Evolutionary conservation across 92 coral and sea anemone species (phyloP).

Genomic region (Zoanthus sansibaricus): DNA sequence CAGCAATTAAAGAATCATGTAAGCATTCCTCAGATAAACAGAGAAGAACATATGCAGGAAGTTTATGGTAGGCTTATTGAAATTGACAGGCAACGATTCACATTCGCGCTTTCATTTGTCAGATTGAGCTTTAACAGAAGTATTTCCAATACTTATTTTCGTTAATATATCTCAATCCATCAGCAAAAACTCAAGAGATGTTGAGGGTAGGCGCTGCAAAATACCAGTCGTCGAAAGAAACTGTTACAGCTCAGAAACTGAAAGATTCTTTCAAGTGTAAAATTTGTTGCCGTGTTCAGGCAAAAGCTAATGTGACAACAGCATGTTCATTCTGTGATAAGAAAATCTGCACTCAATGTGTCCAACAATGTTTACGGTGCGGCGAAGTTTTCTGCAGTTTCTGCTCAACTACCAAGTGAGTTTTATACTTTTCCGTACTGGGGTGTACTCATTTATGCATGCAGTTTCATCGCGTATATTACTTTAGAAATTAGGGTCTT

Average conservation of each 20-base stretch:
- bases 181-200: slow-evolving; percentile 85
- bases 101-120: background rate
- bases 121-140: background rate
- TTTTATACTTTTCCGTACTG: background rate
- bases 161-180: background rate
- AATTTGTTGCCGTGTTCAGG: slow-evolving; percentile 59
- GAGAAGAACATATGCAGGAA: slow-evolving; percentile 65
- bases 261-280: slow-evolving; percentile 65
- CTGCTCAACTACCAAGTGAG: slow-evolving; percentile 89
- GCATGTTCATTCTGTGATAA: slow-evolving; percentile 83
- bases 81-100: background rate
- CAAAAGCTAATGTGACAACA: slow-evolving; percentile 20
- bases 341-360: slow-evolving; percentile 72
- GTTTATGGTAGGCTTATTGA: slow-evolving; percentile 77
- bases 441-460: too few relatives aligned
- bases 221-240: slow-evolving; percentile 18
- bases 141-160: background rate
- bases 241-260: background rate
- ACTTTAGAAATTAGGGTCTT: too few relatives aligned
- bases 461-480: too few relatives aligned
- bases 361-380: slow-evolving; percentile 75
- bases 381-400: slow-evolving; percentile 77
- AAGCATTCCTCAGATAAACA: slow-evolving; percentile 74
- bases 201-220: slow-evolving; percentile 80
- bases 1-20: slow-evolving; percentile 91